Conservation (phyloP, 2,797 vertebrate genomes). For the Gallinago solitaria region DNA sequence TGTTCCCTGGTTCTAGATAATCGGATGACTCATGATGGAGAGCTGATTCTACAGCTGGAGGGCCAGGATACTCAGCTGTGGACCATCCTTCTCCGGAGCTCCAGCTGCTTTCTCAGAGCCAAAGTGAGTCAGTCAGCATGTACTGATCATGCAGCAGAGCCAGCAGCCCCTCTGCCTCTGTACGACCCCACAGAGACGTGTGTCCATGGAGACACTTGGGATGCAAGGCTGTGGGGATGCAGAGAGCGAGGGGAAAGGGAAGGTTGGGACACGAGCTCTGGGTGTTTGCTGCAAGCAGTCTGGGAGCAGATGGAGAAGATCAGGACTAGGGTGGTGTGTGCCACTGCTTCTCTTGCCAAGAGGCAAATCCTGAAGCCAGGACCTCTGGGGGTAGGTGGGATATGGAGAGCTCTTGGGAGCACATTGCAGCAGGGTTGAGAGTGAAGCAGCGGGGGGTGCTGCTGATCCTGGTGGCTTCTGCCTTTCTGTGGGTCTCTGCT, state of each 20-base stretch:
- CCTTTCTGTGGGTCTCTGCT: not conserved
- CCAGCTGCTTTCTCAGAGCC: not conserved
- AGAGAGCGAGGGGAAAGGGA: not conserved
- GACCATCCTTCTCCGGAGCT: not conserved
- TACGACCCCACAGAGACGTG: not conserved
- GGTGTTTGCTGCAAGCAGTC: not conserved
- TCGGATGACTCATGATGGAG: not conserved
- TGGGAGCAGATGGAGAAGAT: not conserved
- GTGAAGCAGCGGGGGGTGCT: fast-evolving
- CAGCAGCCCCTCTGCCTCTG: fast-evolving
- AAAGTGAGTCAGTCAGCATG: not conserved
- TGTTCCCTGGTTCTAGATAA: not conserved
- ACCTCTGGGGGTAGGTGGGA: not conserved
- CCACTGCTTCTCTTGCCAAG: not conserved
- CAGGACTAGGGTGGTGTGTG: not conserved
- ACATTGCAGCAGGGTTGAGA: fast-evolving
- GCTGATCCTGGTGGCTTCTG: not conserved
- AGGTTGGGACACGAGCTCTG: not conserved
- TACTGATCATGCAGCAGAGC: not conserved
- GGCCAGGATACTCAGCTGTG: not conserved
- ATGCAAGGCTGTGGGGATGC: not conserved
- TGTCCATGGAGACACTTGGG: fast-evolving
- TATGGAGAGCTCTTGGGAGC: not conserved
- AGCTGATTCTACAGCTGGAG: not conserved
- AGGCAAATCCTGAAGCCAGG: not conserved